Evolutionary conservation across 1,140 invertebrate genomes (phyloP).

Genomic region (Megathymus violae): DNA sequence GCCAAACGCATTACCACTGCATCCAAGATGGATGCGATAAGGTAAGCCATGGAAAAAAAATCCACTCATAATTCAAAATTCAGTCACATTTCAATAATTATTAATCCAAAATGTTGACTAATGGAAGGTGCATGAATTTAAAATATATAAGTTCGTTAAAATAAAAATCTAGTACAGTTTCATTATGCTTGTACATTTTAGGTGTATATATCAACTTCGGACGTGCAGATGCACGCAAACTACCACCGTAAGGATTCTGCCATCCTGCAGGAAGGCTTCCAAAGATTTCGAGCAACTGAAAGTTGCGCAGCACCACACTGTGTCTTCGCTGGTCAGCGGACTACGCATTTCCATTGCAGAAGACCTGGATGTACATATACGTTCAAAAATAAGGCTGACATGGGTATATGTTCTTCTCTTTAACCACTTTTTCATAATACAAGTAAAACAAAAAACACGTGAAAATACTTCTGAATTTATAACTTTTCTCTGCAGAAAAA

Average conservation of each 20-base stretch:
- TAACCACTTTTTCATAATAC: too few species aligned
- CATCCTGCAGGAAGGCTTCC: slow-evolving; percentile 98
- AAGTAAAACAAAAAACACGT: too few species aligned
- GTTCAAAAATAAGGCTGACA: slow-evolving; percentile 99
- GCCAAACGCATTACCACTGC: slow-evolving; percentile 99
- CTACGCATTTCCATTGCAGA: slow-evolving; percentile 98
- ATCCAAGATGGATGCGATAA: slow-evolving; percentile 98
- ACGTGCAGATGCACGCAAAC: slow-evolving; percentile 99
- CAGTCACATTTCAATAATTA: too few species aligned
- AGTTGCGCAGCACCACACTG: slow-evolving; percentile 94
- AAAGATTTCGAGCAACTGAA: slow-evolving; percentile 95
- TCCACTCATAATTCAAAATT: too few species aligned
- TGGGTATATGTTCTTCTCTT: slow-evolving; percentile 89
- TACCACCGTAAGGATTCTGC: slow-evolving; percentile 99
- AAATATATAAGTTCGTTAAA: too few species aligned
- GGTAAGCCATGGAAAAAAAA: slow-evolving; percentile 60
- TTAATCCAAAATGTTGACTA: neutral
- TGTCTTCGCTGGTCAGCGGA: slow-evolving; percentile 96
- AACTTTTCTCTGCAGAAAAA: slow-evolving; percentile 90
- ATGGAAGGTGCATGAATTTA: too few species aligned
- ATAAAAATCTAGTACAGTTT: too few species aligned
- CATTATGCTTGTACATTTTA: too few species aligned
- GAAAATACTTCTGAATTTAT: too few species aligned
- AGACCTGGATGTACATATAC: slow-evolving; percentile 95
- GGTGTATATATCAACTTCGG: slow-evolving; percentile 98